These are phyloP conservation scores for Hycleus cichorii DNA, from an alignment of 1,140 invertebrate species.

Conservation along the genomic window DNA sequence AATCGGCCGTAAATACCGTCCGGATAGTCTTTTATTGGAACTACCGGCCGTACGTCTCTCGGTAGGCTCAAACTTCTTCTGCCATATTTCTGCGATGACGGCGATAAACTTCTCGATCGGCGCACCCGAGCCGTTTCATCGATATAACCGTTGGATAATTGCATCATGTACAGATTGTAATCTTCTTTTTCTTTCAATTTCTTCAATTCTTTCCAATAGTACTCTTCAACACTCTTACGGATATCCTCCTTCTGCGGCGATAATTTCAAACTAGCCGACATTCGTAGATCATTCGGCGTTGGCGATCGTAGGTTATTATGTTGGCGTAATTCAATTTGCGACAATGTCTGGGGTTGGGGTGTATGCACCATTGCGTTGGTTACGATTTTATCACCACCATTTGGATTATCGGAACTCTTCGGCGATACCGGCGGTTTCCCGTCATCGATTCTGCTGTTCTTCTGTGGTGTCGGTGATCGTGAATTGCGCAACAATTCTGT, in stretches of 20 bases:
- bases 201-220: constrained; percentile 53
- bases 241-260: constrained; percentile 40
- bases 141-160: constrained; percentile 27
- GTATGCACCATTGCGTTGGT: constrained; percentile 22
- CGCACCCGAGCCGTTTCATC: constrained; percentile 28
- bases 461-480: constrained; percentile 23
- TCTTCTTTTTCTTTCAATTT: constrained; percentile 48
- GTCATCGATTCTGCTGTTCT: constrained; percentile 16
- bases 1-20: constrained; percentile 3
- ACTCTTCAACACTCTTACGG: constrained; percentile 49
- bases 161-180: constrained; percentile 36
- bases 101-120: constrained; percentile 31
- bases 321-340: neutral
- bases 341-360: constrained; percentile 3
- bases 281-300: constrained; percentile 16
- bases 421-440: constrained; percentile 17
- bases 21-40: neutral
- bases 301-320: constrained; percentile 3
- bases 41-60: constrained; percentile 7
- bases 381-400: constrained; percentile 6
- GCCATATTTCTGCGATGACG: constrained; percentile 18
- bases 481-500: constrained; percentile 34
- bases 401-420: constrained; percentile 4
- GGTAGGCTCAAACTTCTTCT: constrained; percentile 37
- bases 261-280: constrained; percentile 3